These are phyloP conservation scores for Epicauta chinensis DNA, from an alignment of 1,140 invertebrate genomes.

Conservation along the genomic window DNA sequence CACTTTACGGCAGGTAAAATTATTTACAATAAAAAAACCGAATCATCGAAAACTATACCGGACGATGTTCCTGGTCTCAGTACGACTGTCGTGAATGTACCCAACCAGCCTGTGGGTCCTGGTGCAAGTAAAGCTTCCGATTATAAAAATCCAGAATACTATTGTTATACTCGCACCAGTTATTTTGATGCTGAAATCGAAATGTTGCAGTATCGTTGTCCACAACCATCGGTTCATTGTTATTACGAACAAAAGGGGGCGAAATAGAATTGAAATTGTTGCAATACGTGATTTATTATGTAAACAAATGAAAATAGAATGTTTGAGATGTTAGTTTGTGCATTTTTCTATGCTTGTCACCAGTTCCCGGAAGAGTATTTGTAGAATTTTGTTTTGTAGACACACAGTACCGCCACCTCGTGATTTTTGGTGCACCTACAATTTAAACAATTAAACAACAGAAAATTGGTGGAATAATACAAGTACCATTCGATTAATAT, in stretches of 20 bases:
- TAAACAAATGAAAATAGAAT: constrained; percentile 9
- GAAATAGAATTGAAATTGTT: constrained; percentile 4
- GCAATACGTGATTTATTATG: constrained; percentile 16
- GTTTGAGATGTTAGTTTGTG: background rate
- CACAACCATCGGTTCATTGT: constrained; percentile 55
- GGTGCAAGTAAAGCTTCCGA: constrained; percentile 60
- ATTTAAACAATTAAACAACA: constrained; percentile 24
- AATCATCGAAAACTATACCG: background rate
- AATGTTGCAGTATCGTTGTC: constrained; percentile 68
- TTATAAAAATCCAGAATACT: constrained; percentile 87
- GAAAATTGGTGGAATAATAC: constrained; percentile 12
- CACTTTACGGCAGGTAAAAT: constrained; percentile 30
- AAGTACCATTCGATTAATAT: constrained; percentile 84
- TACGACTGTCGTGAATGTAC: constrained; percentile 51
- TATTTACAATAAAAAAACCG: constrained; percentile 29
- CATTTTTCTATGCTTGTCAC: constrained; percentile 18
- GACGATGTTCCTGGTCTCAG: constrained; percentile 57
- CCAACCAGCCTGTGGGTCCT: constrained; percentile 58
- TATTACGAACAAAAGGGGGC: constrained; percentile 7
- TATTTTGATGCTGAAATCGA: constrained; percentile 82
- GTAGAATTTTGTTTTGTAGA: constrained; percentile 31
- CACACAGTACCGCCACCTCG: constrained; percentile 82
- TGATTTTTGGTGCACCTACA: constrained; percentile 62
- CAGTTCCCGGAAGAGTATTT: constrained; percentile 23
- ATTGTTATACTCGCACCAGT: constrained; percentile 67